phyloP scores from a whole-genome alignment of 2,797 vertebrate species.

The Premnoplex brunnescens region DNA sequence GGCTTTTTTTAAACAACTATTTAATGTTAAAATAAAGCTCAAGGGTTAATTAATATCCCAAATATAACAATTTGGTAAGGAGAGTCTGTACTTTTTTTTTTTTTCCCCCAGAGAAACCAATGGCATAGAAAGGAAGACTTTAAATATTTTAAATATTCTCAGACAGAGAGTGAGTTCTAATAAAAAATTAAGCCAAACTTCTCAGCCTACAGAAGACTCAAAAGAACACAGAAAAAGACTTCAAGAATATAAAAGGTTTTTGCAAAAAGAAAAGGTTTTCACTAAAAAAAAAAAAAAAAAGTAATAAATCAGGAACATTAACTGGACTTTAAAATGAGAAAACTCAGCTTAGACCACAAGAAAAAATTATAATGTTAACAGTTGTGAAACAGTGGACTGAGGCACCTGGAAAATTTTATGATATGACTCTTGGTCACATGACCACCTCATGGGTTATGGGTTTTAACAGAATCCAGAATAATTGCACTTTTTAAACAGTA shows the following conservation, averaged over 20 bases:
- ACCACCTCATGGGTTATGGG: neutral
- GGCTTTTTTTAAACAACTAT: fast-evolving
- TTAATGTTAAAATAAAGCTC: neutral
- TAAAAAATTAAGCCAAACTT: neutral
- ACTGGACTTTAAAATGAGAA: neutral
- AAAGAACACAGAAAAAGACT: neutral
- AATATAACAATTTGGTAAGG: neutral
- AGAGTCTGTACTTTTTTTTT: neutral
- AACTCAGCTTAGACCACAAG: neutral
- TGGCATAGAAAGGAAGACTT: neutral
- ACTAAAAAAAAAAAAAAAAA: neutral
- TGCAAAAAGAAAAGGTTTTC: neutral
- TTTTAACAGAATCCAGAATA: neutral
- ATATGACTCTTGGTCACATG: neutral
- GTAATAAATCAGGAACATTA: neutral
- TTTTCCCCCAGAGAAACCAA: neutral
- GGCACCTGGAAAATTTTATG: neutral
- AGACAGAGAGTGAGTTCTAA: neutral
- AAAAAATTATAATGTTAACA: neutral
- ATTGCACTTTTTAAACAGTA: neutral
- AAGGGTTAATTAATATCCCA: neutral
- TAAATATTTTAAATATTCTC: neutral
- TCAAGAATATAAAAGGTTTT: neutral
- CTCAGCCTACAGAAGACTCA: neutral
- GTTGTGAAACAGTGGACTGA: neutral